These are phyloP conservation scores for Halichoerus grypus DNA, from an alignment of 2,113 vertebrate genomes.

Conservation along the genomic window DNA sequence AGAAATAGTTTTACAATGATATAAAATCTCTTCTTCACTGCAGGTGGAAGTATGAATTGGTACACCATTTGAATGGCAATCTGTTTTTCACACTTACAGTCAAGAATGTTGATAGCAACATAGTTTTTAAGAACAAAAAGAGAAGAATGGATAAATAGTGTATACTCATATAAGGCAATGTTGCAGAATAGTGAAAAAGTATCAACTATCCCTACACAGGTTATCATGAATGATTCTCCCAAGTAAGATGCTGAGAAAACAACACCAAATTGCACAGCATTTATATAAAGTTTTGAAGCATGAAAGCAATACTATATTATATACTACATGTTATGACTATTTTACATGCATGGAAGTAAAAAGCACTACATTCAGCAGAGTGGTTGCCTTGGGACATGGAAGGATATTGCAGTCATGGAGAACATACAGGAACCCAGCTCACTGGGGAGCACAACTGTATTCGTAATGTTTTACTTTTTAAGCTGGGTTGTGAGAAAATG, in stretches of 20 bases:
- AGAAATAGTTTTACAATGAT: background rate
- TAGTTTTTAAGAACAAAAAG: background rate
- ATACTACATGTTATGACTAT: background rate
- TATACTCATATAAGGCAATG: background rate
- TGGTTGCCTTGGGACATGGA: background rate
- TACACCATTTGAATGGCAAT: background rate
- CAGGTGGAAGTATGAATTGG: background rate
- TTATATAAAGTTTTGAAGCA: background rate
- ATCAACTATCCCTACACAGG: fast-evolving
- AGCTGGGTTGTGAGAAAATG: background rate
- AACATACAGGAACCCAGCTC: background rate
- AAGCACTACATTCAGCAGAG: background rate
- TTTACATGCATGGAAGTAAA: background rate
- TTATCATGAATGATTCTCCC: background rate
- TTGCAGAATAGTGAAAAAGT: background rate
- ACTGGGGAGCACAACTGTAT: background rate
- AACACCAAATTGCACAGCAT: background rate
- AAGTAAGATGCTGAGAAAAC: background rate
- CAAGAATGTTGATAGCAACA: background rate
- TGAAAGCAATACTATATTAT: background rate
- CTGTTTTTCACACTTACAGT: background rate
- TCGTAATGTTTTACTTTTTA: background rate
- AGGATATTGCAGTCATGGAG: background rate
- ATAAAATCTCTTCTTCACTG: background rate
- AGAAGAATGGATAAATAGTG: background rate